phyloP scores from a whole-genome alignment of 1,140 invertebrate species.

The Rhysida immarginata region DNA sequence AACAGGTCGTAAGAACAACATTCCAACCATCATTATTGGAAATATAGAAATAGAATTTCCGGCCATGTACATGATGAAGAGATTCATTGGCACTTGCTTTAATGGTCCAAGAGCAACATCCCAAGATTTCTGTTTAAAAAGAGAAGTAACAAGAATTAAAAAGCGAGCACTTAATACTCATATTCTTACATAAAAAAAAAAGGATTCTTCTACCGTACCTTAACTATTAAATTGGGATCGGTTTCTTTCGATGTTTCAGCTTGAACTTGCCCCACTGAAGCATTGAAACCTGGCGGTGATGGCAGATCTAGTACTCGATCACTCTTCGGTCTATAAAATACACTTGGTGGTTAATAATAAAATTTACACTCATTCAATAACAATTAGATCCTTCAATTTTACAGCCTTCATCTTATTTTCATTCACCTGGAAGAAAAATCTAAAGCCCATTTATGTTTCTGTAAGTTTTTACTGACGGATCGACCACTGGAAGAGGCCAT shows the following conservation, averaged over 20 bases:
- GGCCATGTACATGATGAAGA: slow-evolving; percentile 99
- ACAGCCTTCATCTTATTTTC: neutral
- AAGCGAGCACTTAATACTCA: neutral
- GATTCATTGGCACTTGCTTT: slow-evolving; percentile 92
- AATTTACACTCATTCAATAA: neutral
- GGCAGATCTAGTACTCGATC: slow-evolving; percentile 36
- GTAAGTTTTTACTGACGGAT: neutral
- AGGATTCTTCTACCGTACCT: slow-evolving; percentile 25
- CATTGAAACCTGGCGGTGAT: slow-evolving; percentile 67
- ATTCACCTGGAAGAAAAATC: neutral
- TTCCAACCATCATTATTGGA: slow-evolving; percentile 99
- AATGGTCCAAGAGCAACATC: slow-evolving; percentile 88
- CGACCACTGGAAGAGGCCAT: neutral
- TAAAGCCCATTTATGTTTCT: neutral
- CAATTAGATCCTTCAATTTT: neutral
- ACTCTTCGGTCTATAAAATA: slow-evolving; percentile 7
- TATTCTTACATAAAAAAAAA: neutral
- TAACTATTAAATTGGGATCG: slow-evolving; percentile 71
- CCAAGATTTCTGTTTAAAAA: slow-evolving; percentile 61
- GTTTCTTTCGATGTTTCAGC: slow-evolving; percentile 55
- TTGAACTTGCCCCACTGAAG: slow-evolving; percentile 47
- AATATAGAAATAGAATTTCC: slow-evolving; percentile 98
- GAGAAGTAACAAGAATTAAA: neutral
- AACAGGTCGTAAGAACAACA: slow-evolving; percentile 89
- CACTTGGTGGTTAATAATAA: neutral